Evolutionary conservation across 1,140 invertebrate genomes (phyloP), one percentile per base, ranked within the genome.

Genomic region (Drosophila sulfurigaster): DNA sequence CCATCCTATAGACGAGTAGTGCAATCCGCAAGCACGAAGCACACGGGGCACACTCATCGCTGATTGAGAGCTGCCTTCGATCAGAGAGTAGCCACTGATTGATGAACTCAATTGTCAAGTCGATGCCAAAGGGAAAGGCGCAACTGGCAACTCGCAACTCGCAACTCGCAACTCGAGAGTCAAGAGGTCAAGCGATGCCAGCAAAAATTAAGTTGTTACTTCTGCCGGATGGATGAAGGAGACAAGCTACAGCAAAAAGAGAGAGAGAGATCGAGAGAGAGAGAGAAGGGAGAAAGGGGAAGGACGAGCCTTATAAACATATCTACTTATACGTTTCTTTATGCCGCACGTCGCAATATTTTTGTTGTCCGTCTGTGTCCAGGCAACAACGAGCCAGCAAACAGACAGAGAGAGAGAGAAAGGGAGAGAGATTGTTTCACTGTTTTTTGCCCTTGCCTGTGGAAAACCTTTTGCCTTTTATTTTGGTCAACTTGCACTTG

Each of bases 401-500:
- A 32, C 20, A 16, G 16, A 49, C 25, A n/a, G n/a, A 13, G 45
- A 3, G 30, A 32, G 6, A 2, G 15, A 16, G 32, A 10, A 5
- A 32, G 16, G 11, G 35, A 7, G 30, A 35, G 10, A 5, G 43
- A 32, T 43, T 43, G 64, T 78, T 65, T 67, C 66, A 76, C 51
- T 65, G 63, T 82, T 82, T 82, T 75, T 66, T 78, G 76, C 74
- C 78, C 83, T 85, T 81, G 69, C 78, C 82, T 56, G 45, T 75
- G 70, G 20, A 25, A 82, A 79, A 79, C 78, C 80, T 86, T 88
- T 83, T 79, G 77, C 79, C 76, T 87, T 87, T 81, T 73, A 77
- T 87, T 88, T 87, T 77, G 83, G 80, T 83, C 83, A 87, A 82
- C 83, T 83, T 88, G 85, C 80, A 83, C 85, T 83, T 88, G 80